Percentiles rank a stretch among this genome's conserved stretches.
These are phyloP conservation scores for Felis chaus DNA, from an alignment of 2,113 vertebrate genomes.

Conservation along the genomic window DNA sequence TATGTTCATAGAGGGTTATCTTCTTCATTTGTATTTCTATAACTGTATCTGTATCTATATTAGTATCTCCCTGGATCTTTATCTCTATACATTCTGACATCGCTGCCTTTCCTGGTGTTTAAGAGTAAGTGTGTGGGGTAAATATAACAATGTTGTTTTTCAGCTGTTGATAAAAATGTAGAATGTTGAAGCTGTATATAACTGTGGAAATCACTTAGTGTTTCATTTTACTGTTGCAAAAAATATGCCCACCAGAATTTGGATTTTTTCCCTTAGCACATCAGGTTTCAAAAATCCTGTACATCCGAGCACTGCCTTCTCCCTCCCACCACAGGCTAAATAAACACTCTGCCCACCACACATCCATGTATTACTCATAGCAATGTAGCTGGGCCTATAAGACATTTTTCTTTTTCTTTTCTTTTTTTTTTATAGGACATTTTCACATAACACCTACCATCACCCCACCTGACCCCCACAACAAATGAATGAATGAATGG, in stretches of 20 bases:
- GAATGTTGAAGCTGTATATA: neutral
- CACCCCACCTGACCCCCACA: rapidly evolving
- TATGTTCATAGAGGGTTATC: neutral
- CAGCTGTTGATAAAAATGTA: neutral
- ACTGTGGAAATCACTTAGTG: neutral
- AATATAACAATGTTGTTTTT: neutral
- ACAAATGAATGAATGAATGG: neutral
- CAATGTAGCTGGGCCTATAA: neutral
- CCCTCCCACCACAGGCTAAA: neutral
- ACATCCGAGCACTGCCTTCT: neutral
- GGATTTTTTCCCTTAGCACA: neutral
- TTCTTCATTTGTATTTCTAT: neutral
- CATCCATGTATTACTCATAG: neutral
- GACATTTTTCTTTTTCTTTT: neutral
- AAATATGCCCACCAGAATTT: neutral
- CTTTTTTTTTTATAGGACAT: neutral
- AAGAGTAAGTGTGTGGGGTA: neutral
- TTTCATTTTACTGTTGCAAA: neutral
- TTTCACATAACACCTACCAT: neutral
- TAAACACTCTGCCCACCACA: neutral
- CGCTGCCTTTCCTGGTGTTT: neutral
- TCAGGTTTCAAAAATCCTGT: neutral
- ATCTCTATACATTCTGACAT: neutral
- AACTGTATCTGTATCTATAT: neutral
- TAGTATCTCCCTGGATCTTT: neutral